Percentiles rank a stretch among this genome's conserved stretches.
These are phyloP conservation scores for Neopelma chrysocephalum DNA, from an alignment of 2,797 vertebrate genomes.

Conservation along the genomic window DNA sequence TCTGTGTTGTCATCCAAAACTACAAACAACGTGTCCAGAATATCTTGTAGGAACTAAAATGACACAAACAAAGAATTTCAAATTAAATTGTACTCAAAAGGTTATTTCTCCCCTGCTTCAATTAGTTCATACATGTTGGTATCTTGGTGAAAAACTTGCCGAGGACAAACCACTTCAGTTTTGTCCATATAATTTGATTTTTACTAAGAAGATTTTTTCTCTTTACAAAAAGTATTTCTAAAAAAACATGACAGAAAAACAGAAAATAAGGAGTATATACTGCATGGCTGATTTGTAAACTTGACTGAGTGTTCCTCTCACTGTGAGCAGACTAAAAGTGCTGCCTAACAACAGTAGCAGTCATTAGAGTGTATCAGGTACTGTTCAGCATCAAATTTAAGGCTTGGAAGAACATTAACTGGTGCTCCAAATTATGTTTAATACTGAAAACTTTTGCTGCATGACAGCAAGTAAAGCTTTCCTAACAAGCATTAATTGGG, in stretches of 20 bases:
- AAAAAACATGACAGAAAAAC: background rate
- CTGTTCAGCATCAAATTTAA: background rate
- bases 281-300: background rate
- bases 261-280: background rate
- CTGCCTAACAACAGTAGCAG: background rate
- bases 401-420: background rate
- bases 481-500: background rate
- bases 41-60: slow-evolving; percentile 94
- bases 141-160: background rate
- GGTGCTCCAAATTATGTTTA: background rate
- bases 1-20: slow-evolving; percentile 99
- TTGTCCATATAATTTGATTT: background rate
- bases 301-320: background rate
- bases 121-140: background rate
- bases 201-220: background rate
- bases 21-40: slow-evolving; percentile 95
- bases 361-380: background rate
- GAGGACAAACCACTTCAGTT: background rate
- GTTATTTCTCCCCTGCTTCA: background rate
- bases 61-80: slow-evolving; percentile 21
- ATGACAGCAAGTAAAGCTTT: background rate
- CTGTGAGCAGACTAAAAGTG: background rate
- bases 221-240: background rate
- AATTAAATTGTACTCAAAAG: background rate
- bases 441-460: background rate